A percentile compares a stretch with the other conserved stretches of the same genome.
Evolutionary conservation across 64 coral and sea anemone genomes (phyloP).

Genomic region (Orbicella faveolata): DNA sequence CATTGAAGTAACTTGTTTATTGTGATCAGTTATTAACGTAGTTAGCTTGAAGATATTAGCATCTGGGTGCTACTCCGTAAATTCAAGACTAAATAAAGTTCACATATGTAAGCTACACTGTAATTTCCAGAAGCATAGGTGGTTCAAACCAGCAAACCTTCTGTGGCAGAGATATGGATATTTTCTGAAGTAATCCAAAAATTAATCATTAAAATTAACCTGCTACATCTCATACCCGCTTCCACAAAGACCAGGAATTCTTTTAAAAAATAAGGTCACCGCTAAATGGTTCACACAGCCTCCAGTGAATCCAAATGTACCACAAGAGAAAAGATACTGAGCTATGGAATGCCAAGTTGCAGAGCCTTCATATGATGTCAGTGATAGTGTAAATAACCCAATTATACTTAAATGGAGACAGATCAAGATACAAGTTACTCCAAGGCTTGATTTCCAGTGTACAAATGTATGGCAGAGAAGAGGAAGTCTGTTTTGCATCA

Average conservation of each 20-base stretch:
- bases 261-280: constrained; percentile 67
- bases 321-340: constrained; percentile 86
- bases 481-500: constrained; percentile 52
- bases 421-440: constrained; percentile 51
- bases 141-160: too few relatives aligned
- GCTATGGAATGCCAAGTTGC: constrained; percentile 47
- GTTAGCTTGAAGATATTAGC: too few relatives aligned
- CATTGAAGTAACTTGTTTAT: too few relatives aligned
- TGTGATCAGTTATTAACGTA: too few relatives aligned
- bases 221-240: constrained; percentile 62
- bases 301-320: constrained; percentile 84
- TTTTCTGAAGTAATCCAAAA: too few relatives aligned
- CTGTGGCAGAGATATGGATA: too few relatives aligned
- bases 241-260: constrained; percentile 56
- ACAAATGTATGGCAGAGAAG: constrained; percentile 26
- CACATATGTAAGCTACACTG: too few relatives aligned
- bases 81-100: too few relatives aligned
- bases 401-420: constrained; percentile 66
- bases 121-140: too few relatives aligned
- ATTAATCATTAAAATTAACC: neutral
- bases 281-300: constrained; percentile 75
- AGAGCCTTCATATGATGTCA: constrained; percentile 15
- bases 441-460: constrained; percentile 37
- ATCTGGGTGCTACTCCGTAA: too few relatives aligned
- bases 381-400: constrained; percentile 71